Evolutionary conservation across 2,888 invertebrate genomes (phyloP).

Genomic region (Hypomecis punctinalis): DNA sequence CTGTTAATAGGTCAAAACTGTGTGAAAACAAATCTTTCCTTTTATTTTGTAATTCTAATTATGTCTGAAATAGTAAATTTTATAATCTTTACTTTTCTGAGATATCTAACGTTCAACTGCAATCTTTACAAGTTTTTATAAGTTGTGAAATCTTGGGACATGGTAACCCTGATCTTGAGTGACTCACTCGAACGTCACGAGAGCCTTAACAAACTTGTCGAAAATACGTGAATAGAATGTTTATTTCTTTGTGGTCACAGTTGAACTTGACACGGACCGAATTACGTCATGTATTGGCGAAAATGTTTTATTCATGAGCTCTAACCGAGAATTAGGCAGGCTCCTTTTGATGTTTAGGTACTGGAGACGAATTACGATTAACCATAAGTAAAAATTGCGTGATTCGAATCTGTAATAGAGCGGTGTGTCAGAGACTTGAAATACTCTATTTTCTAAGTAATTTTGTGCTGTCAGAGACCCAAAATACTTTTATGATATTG

Average conservation of each 20-base stretch:
- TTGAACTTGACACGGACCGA: conserved; percentile 28
- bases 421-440: neutral
- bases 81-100: too few relatives aligned
- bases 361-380: conserved; percentile 8
- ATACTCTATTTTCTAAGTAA: too few relatives aligned
- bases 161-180: conserved; percentile 2
- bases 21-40: too few relatives aligned
- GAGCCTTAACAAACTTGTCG: conserved; percentile 24
- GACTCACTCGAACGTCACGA: conserved; percentile 36
- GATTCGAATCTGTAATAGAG: neutral
- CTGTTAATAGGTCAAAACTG: too few relatives aligned
- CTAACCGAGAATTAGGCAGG: conserved; percentile 12
- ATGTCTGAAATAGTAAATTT: too few relatives aligned
- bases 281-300: conserved; percentile 28
- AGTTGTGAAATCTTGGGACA: too few relatives aligned
- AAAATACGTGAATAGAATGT: conserved; percentile 31
- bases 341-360: conserved; percentile 1
- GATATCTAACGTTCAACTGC: too few relatives aligned
- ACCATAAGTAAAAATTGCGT: neutral
- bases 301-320: conserved; percentile 27
- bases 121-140: too few relatives aligned
- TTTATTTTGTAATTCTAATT: too few relatives aligned
- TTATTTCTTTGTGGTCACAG: conserved; percentile 19
- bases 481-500: too few relatives aligned
- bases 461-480: too few relatives aligned